Evolutionary conservation across 2,113 vertebrate genomes (phyloP), one percentile per base, ranked within the genome.

Genomic region (Psilopsiagon aymara): DNA sequence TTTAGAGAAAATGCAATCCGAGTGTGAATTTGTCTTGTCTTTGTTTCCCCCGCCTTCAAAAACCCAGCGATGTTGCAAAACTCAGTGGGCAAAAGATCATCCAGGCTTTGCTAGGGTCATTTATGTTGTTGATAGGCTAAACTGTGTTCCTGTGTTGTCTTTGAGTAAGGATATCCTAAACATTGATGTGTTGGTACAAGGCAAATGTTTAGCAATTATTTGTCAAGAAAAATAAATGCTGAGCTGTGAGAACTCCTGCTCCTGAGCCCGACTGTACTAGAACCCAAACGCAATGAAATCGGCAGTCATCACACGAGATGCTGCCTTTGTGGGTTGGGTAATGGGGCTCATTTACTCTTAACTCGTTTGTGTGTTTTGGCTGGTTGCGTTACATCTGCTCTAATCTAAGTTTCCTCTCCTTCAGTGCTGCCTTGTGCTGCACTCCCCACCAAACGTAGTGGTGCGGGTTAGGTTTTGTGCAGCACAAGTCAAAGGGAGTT

Each of bases 301-400:
- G 75, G 23, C 82, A 82, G 66, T 87, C 51, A 35, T 94, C 73
- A 20, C 55, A 69, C 18, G 41, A 73, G 92, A 92, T 89, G 80
- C 81, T 95, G 82, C 67, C 77, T 95, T 95, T 96, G 82, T 95
- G 95, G 84, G 68, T 97, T 96, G 79, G 44, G 76, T 97, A 94
- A 91, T n/a, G 80, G 83, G 63, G 44, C 44, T 92, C 70, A 78
- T 85, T 96, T 92, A 86, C 92, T 95, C 91, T 94, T 93, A 93
- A 96, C 60, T 92, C 94, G 86, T 90, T 92, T 95, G 74, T 96
- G 52, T 96, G 86, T 92, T 96, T 97, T 96, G 92, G 53, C 93
- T 94, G 88, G 86, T 95, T 73, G 31, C 75, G 31, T 96, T 96
- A 89, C 29, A 28, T 91, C 55, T 80, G 84, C 70, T 69, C n/a